Evolutionary conservation across 1,140 invertebrate species (phyloP).

Genomic region (Mya arenaria): DNA sequence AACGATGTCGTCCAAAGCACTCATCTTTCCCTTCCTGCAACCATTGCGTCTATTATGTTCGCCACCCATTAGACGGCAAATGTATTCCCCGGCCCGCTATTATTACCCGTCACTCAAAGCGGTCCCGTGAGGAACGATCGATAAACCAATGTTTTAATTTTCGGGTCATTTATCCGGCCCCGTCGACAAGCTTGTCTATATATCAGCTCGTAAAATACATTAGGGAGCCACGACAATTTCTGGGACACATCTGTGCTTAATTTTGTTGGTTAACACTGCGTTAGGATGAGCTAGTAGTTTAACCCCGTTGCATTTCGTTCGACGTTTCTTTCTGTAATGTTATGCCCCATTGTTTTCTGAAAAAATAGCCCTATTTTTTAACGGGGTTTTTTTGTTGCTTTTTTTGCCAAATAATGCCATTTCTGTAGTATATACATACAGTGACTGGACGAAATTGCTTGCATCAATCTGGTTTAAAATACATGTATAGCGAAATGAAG

Average conservation of each 20-base stretch:
- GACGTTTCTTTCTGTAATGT: not conserved
- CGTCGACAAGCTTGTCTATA: slow-evolving; percentile 17
- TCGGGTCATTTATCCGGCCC: slow-evolving; percentile 23
- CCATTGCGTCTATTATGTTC: too few species aligned
- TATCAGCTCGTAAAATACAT: slow-evolving; percentile 29
- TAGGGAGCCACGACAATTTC: slow-evolving; percentile 3
- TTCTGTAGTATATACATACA: not conserved
- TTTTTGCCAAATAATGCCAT: not conserved
- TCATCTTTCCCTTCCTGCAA: too few species aligned
- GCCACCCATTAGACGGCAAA: too few species aligned
- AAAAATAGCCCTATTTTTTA: not conserved
- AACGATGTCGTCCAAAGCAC: too few species aligned
- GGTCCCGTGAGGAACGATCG: slow-evolving; percentile 10
- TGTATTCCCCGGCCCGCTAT: too few species aligned
- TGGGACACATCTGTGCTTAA: slow-evolving; percentile 19
- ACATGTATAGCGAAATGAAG: too few species aligned
- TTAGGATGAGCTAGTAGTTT: not conserved
- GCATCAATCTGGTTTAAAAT: too few species aligned
- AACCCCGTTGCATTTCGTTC: not conserved
- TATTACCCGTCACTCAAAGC: slow-evolving; percentile 26
- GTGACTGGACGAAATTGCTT: too few species aligned
- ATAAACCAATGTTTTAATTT: slow-evolving; percentile 50
- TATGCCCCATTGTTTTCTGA: not conserved
- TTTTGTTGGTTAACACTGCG: slow-evolving; percentile 14
- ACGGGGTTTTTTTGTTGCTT: not conserved